phyloP scores from a whole-genome alignment of 2,888 invertebrate genomes.

The Thysanoteuthis rhombus region DNA sequence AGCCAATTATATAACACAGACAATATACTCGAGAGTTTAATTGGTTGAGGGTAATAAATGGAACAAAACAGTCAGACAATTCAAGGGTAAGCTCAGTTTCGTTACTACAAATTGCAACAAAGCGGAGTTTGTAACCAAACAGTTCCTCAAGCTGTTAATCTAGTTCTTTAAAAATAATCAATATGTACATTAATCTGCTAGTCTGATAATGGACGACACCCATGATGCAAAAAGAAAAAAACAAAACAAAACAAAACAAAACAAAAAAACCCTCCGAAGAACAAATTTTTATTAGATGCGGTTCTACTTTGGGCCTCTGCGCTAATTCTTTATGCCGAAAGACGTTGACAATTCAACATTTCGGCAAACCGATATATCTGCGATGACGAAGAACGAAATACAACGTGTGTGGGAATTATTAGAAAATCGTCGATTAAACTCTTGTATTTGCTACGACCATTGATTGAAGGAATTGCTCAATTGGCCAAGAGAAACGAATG shows the following conservation, averaged over 20 bases:
- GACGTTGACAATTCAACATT: neutral
- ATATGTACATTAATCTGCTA: neutral
- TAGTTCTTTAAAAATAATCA: neutral
- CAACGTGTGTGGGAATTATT: neutral
- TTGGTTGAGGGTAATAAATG: too few species aligned
- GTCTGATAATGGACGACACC: neutral
- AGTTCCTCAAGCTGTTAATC: neutral
- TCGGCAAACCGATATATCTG: neutral
- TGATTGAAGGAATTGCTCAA: neutral
- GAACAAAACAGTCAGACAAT: too few species aligned
- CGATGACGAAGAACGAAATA: neutral
- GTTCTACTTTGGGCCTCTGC: neutral
- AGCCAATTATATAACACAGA: too few species aligned
- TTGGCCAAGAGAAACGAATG: neutral
- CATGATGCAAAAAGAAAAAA: neutral
- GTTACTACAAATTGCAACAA: neutral
- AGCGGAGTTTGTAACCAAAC: neutral
- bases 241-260: neutral
- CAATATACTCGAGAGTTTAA: too few species aligned
- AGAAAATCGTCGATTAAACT: neutral
- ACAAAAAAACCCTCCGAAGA: neutral
- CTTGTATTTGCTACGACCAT: neutral
- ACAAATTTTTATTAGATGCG: neutral
- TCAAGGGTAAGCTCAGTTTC: neutral
- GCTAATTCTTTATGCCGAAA: neutral